A percentile compares a stretch with the other conserved stretches of the same genome.
These are phyloP conservation scores for Polypterus senegalus DNA, from an alignment of 2,113 vertebrate genomes.

Conservation along the genomic window DNA sequence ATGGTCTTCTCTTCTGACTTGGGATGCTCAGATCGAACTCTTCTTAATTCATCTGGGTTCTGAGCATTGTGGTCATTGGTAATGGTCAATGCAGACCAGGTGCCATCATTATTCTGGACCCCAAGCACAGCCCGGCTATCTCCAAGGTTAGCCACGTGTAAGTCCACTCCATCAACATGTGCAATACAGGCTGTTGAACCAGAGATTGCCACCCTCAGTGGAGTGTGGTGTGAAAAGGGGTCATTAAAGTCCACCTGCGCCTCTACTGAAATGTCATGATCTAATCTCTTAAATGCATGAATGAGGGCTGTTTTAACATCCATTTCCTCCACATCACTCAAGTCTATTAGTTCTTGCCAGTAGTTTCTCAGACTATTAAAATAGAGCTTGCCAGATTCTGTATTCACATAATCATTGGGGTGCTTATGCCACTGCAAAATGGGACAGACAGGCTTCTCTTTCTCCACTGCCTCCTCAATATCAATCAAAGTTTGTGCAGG, in stretches of 20 bases:
- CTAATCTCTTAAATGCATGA: conserved; percentile 36
- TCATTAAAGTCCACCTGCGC: conserved; percentile 38
- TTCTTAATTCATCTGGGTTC: conserved; percentile 36
- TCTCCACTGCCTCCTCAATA: conserved; percentile 35
- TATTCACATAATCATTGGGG: conserved; percentile 22
- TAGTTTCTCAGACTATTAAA: conserved; percentile 40
- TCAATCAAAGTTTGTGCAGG: conserved; percentile 29
- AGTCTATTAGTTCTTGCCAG: conserved; percentile 40
- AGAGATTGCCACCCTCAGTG: conserved; percentile 37
- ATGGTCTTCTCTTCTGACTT: conserved; percentile 24
- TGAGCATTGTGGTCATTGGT: conserved; percentile 41
- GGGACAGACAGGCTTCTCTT: conserved; percentile 27
- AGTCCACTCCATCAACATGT: conserved; percentile 23
- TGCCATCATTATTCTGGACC: conserved; percentile 22
- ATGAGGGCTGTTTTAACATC: conserved; percentile 22
- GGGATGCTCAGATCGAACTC: conserved; percentile 37
- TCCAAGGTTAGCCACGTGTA: conserved; percentile 39
- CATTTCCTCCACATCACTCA: conserved; percentile 21
- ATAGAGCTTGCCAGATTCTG: conserved; percentile 21
- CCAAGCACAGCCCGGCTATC: conserved; percentile 43
- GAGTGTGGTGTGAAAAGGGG: conserved; percentile 16
- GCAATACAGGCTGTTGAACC: conserved; percentile 39
- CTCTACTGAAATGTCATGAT: conserved; percentile 42
- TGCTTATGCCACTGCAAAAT: conserved; percentile 42
- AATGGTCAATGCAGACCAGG: conserved; percentile 32